These are phyloP conservation scores for Pithys albifrons DNA, from an alignment of 2,113 vertebrate species.

Conservation along the genomic window DNA sequence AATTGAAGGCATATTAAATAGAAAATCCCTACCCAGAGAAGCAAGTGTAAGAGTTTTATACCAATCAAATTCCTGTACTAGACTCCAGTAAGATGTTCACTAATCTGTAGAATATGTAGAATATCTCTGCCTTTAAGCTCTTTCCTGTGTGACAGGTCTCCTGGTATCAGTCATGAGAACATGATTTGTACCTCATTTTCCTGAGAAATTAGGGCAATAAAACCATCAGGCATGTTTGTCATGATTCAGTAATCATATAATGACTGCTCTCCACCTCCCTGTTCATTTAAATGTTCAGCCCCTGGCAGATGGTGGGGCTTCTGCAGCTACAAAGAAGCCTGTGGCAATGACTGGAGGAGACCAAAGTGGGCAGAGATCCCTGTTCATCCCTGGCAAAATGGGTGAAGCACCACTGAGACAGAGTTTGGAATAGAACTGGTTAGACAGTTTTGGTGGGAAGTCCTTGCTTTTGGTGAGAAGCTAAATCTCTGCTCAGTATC, in stretches of 20 bases:
- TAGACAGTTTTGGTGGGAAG: neutral
- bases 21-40: slow-evolving; percentile 12
- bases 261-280: neutral
- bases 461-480: neutral
- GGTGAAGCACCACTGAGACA: neutral
- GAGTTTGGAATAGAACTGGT: neutral
- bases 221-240: neutral
- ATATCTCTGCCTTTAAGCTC: neutral
- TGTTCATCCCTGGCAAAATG: neutral
- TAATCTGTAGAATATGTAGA: slow-evolving; percentile 16
- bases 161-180: neutral
- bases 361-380: neutral
- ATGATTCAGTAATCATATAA: neutral
- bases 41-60: neutral
- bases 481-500: neutral
- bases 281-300: neutral
- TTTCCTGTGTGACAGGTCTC: neutral
- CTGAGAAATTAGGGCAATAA: slow-evolving; percentile 34
- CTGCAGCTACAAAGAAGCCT: neutral
- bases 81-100: neutral
- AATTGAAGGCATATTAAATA: neutral
- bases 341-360: neutral
- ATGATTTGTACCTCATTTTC: neutral
- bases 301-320: neutral
- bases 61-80: neutral